Conservation (phyloP, 2,797 vertebrate genomes). For the Loris lydekkerianus region DNA sequence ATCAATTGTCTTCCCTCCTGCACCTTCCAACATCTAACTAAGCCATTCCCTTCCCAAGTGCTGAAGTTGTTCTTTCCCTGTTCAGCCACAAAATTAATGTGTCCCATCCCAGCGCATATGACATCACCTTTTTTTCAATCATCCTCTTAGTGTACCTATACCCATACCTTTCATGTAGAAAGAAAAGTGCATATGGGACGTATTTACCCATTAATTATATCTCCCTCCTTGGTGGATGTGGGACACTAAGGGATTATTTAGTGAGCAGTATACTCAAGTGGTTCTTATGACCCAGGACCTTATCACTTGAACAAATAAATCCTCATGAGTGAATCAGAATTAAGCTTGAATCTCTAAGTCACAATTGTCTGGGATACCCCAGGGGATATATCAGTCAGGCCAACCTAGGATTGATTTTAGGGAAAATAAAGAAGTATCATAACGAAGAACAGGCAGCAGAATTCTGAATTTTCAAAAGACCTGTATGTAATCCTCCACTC, state of each 20-base stretch:
- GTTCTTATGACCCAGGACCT: background rate
- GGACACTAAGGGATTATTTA: background rate
- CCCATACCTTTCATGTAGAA: background rate
- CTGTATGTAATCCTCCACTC: background rate
- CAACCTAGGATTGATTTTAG: background rate
- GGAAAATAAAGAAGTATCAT: slow-evolving; percentile 1
- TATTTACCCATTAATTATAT: background rate
- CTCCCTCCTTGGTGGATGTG: background rate
- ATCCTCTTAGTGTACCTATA: background rate
- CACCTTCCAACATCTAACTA: background rate
- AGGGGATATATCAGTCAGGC: background rate
- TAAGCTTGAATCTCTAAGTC: slow-evolving; percentile 13
- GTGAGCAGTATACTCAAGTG: background rate
- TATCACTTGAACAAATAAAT: background rate
- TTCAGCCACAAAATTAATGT: background rate
- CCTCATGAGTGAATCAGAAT: background rate
- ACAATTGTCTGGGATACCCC: background rate
- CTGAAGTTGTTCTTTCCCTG: slow-evolving; percentile 2
- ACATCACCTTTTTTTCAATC: background rate
- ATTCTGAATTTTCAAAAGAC: slow-evolving; percentile 36
- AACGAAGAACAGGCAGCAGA: background rate
- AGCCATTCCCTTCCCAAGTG: background rate
- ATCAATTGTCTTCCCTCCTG: background rate
- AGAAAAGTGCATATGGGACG: background rate
- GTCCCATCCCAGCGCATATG: background rate